Conservation (phyloP, 1,140 invertebrate species). For the Atta cephalotes region DNA sequence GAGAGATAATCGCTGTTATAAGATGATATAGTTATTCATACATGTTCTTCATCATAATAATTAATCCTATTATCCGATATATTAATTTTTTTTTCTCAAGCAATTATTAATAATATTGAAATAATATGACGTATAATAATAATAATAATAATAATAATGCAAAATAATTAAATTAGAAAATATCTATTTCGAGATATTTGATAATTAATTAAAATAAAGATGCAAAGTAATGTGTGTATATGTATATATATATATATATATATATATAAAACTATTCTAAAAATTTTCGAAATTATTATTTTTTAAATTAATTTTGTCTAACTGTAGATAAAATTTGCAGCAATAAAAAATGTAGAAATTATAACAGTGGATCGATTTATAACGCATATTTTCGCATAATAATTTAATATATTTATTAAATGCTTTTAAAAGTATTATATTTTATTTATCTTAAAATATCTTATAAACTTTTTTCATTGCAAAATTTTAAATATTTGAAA, state of each 20-base stretch:
- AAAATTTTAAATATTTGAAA: not conserved
- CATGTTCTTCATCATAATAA: not conserved
- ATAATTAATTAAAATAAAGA: slow-evolving; percentile 6
- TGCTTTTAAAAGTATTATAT: not conserved
- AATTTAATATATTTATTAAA: slow-evolving; percentile 7
- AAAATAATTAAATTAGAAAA: slow-evolving; percentile 3
- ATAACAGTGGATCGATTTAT: not conserved
- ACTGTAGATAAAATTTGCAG: not conserved
- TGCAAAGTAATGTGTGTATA: not conserved
- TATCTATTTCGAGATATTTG: not conserved
- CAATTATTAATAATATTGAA: not conserved
- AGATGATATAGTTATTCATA: slow-evolving; percentile 8
- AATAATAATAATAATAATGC: slow-evolving; percentile 4
- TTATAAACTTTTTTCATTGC: not conserved
- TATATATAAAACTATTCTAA: not conserved
- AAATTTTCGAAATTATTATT: not conserved
- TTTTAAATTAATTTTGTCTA: not conserved
- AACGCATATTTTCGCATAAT: not conserved
- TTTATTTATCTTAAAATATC: not conserved
- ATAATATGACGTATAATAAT: slow-evolving; percentile 12
- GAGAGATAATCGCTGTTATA: not conserved
- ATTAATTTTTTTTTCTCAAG: not conserved
- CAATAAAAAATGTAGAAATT: not conserved
- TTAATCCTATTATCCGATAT: not conserved
- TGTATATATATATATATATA: not conserved